Percentiles rank a stretch among this genome's conserved stretches.
Evolutionary conservation across 2,113 vertebrate genomes (phyloP).

Genomic region (Kryptolebias marmoratus): DNA sequence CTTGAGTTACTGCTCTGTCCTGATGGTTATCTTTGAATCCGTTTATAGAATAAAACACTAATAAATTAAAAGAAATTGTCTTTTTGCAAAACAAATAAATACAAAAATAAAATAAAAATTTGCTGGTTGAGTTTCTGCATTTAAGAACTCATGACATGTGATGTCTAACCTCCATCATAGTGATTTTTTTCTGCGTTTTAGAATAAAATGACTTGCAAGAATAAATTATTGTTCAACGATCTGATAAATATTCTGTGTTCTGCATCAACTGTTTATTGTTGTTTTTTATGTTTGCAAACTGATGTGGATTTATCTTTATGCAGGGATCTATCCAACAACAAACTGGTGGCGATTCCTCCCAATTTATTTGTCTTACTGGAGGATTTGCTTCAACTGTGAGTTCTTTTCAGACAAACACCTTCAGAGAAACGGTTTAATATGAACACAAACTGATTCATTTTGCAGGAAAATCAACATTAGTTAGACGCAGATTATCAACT

Average conservation of each 20-base stretch:
- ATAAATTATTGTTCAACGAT: background rate
- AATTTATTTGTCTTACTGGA: constrained; percentile 87
- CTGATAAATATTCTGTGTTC: background rate
- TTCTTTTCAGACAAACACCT: constrained; percentile 32
- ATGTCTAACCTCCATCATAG: too few species aligned
- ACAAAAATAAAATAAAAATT: too few species aligned
- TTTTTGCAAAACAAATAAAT: too few species aligned
- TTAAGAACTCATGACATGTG: too few species aligned
- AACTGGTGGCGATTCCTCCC: constrained; percentile 85
- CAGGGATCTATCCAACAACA: constrained; percentile 93
- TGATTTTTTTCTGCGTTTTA: background rate
- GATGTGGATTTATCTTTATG: constrained; percentile 46
- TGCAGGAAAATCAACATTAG: too few species aligned
- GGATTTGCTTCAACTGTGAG: constrained; percentile 96
- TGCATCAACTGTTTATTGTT: constrained; percentile 4
- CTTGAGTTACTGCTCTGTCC: too few species aligned
- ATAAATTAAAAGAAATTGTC: too few species aligned
- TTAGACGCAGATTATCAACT: too few species aligned
- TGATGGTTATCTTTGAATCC: too few species aligned
- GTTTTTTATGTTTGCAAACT: constrained; percentile 3
- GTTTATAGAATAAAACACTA: too few species aligned
- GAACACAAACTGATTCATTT: background rate
- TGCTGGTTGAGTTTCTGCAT: too few species aligned
- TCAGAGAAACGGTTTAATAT: background rate
- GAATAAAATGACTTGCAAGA: too few species aligned